Evolutionary conservation across 2,888 invertebrate genomes (phyloP), one percentile per base, ranked within the genome.

Genomic region (Eupithecia tripunctaria): DNA sequence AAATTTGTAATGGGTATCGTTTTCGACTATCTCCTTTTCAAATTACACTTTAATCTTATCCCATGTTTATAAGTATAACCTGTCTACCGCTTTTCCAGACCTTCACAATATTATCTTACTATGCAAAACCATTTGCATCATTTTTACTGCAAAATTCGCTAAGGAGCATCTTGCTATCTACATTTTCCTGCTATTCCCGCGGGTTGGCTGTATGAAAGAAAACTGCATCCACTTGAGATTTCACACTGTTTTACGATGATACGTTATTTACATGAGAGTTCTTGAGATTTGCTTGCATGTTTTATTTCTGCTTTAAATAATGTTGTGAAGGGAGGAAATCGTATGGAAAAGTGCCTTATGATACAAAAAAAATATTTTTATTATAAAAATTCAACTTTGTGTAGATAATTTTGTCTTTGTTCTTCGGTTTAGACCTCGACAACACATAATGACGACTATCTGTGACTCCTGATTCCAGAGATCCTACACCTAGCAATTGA

Each of bases 151-250:
- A 70, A 71, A 69, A 75, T 73, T 73, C 71, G 68, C 72, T 67
- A 73, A 74, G 62, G 56, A 71, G 68, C 75, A 72, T 77, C 70
- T 67, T 75, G 67, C 69, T 77, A 75, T 74, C 68, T 81, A 80
- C 77, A 81, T 81, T 83, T 85, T 80, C 81, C 82, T 82, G 78
- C 51, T 29, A 27, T 41, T 56, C 47, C 71, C 74, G 75, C 82
- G 83, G 80, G 70, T 67, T 70, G 75, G 82, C 82, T 80, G 78
- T 82, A 83, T 80, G 83, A 82, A 85, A 85, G 82, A 82, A 86
- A 85, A 82, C 83, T 83, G 78, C 77, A 80, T 82, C 84, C 81
- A 85, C 86, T 88, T 81, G 82, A 85, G 84, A 81, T 85, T 86
- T 82, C 81, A 79, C 82, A 78, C 82, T 81, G 80, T 75, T 82